phyloP scores from a whole-genome alignment of 2,888 invertebrate genomes.

The Iselma pallidipennis region DNA sequence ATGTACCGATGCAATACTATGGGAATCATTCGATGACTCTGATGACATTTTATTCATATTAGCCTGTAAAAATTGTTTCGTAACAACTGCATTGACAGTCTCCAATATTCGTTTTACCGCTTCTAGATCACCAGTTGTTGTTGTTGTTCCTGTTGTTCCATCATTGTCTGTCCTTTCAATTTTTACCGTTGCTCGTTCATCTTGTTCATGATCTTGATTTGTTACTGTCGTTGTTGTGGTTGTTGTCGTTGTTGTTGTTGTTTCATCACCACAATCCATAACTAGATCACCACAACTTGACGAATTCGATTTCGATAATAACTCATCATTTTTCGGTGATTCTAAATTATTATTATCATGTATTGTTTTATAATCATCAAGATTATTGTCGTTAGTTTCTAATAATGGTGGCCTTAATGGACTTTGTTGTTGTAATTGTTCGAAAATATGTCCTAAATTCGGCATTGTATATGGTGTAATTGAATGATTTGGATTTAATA shows the following conservation, averaged over 20 bases:
- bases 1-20: constrained; percentile 47
- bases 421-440: constrained; percentile 66
- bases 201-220: constrained; percentile 60
- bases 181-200: constrained; percentile 43
- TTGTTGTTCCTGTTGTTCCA: constrained; percentile 42
- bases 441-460: constrained; percentile 68
- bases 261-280: constrained; percentile 58
- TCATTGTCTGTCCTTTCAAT: constrained; percentile 10
- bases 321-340: constrained; percentile 27
- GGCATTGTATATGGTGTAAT: constrained; percentile 60
- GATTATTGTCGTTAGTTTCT: constrained; percentile 49
- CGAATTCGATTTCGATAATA: constrained; percentile 50
- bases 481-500: constrained; percentile 53
- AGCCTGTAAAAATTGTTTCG: constrained; percentile 72
- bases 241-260: background rate
- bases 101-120: constrained; percentile 74
- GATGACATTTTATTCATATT: constrained; percentile 70
- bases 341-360: constrained; percentile 24
- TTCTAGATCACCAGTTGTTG: constrained; percentile 59
- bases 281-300: constrained; percentile 62
- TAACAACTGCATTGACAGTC: constrained; percentile 75
- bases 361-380: constrained; percentile 61
- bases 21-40: constrained; percentile 57
- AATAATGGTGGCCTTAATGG: constrained; percentile 58
- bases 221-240: background rate